Evolutionary conservation across 2,797 vertebrate genomes (phyloP).

Genomic region (Allobates femoralis): DNA sequence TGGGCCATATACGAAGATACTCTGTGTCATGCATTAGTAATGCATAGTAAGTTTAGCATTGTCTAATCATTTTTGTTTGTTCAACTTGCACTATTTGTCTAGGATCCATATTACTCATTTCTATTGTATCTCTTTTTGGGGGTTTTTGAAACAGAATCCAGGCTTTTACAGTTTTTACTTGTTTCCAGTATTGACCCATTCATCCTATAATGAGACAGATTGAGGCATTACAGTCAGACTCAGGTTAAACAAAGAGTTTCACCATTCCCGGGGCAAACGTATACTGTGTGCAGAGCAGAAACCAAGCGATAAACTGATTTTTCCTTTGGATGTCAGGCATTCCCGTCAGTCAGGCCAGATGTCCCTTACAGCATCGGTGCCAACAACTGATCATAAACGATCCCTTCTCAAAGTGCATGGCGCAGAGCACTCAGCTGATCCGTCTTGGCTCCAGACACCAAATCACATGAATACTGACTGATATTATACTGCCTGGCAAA

Average conservation of each 20-base stretch:
- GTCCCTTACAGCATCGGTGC: slow-evolving; percentile 8
- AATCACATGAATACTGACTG: slow-evolving; percentile 40
- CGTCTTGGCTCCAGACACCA: background rate
- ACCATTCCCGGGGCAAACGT: background rate
- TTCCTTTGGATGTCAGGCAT: slow-evolving; percentile 4
- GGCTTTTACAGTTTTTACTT: background rate
- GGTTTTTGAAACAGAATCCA: background rate
- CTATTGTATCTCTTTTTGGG: too few species aligned
- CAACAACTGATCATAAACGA: slow-evolving; percentile 33
- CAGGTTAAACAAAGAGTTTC: background rate
- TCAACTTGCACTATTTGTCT: too few species aligned
- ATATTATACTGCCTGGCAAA: slow-evolving; percentile 12
- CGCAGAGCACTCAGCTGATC: slow-evolving; percentile 37
- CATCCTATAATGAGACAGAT: background rate
- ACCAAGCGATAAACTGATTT: background rate
- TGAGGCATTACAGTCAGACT: background rate
- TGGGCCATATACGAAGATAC: too few species aligned
- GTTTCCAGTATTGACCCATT: background rate
- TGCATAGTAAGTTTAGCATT: too few species aligned
- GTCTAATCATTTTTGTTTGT: too few species aligned
- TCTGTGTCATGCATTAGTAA: too few species aligned
- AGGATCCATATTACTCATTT: too few species aligned
- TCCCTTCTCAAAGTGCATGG: slow-evolving; percentile 7
- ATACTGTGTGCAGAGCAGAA: background rate
- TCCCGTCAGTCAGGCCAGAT: slow-evolving; percentile 27